Evolutionary conservation across 2,113 vertebrate species (phyloP).

Genomic region (Amblyopsis rosae): DNA sequence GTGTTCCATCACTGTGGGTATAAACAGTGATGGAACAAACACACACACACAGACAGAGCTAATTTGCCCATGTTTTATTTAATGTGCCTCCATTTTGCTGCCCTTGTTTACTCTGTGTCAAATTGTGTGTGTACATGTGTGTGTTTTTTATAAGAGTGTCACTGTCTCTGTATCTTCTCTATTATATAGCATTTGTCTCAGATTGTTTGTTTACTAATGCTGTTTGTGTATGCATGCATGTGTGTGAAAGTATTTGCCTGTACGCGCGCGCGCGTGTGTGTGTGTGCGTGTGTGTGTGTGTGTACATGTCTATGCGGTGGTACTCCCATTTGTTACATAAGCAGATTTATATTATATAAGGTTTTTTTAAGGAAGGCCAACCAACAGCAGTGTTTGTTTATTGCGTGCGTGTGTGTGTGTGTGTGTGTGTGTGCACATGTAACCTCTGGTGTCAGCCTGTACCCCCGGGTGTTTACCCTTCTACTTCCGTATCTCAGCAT

Average conservation of each 20-base stretch:
- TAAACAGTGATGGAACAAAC: no score
- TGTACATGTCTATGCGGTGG: constrained; percentile 16
- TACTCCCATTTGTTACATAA: constrained; percentile 70
- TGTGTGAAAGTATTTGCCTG: constrained; percentile 1
- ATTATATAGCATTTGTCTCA: background rate
- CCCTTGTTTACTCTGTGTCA: background rate
- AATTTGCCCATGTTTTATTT: constrained; percentile 27
- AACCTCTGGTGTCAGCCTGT: constrained; percentile 28
- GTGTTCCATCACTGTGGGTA: no score
- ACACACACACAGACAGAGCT: background rate
- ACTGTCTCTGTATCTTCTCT: constrained; percentile 42
- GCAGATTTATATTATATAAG: constrained; percentile 71
- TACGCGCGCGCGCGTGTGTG: constrained; percentile 10
- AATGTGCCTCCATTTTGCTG: background rate
- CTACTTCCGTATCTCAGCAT: background rate
- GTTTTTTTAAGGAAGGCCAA: constrained; percentile 45
- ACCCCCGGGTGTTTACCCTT: constrained; percentile 24
- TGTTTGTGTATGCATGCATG: constrained; percentile 4
- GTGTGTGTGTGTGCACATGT: constrained; percentile 14
- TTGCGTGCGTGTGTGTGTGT: no score
- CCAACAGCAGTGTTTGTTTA: constrained; percentile 30
- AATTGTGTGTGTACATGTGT: background rate
- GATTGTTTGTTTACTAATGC: constrained; percentile 26
- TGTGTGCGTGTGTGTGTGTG: constrained; percentile 5
- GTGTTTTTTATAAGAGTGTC: background rate